Evolutionary conservation across 2,797 vertebrate species (phyloP).

Genomic region (Leptoclinus maculatus): DNA sequence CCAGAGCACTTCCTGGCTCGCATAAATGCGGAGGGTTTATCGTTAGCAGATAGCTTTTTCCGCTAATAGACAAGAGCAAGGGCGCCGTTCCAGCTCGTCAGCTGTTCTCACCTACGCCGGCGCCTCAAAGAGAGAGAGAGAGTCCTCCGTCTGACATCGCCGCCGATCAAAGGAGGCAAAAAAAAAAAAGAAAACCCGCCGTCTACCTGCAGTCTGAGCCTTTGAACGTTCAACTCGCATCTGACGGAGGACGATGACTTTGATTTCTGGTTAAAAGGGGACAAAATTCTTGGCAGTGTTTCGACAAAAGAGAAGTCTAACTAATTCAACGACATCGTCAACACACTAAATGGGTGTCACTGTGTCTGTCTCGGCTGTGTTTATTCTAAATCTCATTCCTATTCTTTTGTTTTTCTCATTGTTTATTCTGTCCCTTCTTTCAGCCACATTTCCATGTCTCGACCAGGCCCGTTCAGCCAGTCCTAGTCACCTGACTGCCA

Average conservation of each 20-base stretch:
- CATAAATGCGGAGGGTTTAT: slow-evolving; percentile 57
- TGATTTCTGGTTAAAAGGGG: slow-evolving; percentile 44
- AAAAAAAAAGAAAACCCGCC: slow-evolving; percentile 16
- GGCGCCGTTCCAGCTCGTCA: slow-evolving; percentile 57
- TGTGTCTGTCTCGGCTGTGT: not conserved
- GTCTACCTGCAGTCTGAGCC: slow-evolving; percentile 55
- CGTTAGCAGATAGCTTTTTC: slow-evolving; percentile 65
- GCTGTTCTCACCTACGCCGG: slow-evolving; percentile 52
- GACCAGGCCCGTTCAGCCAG: not conserved
- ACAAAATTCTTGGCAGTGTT: slow-evolving; percentile 10
- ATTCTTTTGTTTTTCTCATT: not conserved
- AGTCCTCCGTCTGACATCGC: slow-evolving; percentile 60
- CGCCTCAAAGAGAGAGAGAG: slow-evolving; percentile 51
- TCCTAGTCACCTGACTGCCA: not conserved
- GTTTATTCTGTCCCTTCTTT: not conserved
- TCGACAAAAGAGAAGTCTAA: slow-evolving; percentile 28
- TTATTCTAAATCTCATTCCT: not conserved
- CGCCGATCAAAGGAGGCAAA: slow-evolving; percentile 64
- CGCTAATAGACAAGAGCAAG: slow-evolving; percentile 51
- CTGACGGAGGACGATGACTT: slow-evolving; percentile 56
- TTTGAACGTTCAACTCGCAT: slow-evolving; percentile 66
- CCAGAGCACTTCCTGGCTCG: slow-evolving; percentile 47
- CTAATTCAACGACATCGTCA: slow-evolving; percentile 35
- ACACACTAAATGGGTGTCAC: slow-evolving; percentile 16
- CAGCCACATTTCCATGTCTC: not conserved